Percentiles rank a stretch among this genome's conserved stretches.
These are phyloP conservation scores for Dunckerocampus dactyliophorus DNA, from an alignment of 2,113 vertebrate genomes.

Conservation along the genomic window DNA sequence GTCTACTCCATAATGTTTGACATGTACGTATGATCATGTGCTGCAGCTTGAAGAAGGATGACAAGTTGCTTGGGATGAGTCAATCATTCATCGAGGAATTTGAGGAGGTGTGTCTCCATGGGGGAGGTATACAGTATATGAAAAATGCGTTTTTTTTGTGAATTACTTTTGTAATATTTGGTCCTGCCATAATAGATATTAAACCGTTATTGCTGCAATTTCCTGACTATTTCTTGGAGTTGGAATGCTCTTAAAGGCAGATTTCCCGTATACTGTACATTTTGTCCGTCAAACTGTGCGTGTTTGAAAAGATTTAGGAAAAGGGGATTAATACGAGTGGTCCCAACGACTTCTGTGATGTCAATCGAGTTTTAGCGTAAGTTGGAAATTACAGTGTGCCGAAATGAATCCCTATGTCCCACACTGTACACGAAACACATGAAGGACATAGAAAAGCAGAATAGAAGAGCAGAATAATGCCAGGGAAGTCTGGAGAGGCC, in stretches of 20 bases:
- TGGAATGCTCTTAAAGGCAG: not conserved
- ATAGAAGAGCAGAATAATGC: no score
- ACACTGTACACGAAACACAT: no score
- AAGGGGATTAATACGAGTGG: not conserved
- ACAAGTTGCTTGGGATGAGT: conserved; percentile 17
- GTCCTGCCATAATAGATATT: conserved; percentile 68
- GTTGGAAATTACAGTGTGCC: no score
- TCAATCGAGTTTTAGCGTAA: no score
- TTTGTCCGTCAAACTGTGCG: not conserved
- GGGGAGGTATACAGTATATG: conserved; percentile 34
- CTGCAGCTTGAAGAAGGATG: conserved; percentile 57
- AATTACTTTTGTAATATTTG: conserved; percentile 72
- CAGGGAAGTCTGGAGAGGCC: no score
- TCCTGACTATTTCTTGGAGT: conserved; percentile 28
- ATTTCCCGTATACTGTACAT: not conserved
- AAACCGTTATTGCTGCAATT: conserved; percentile 68
- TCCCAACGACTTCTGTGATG: no score
- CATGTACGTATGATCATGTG: conserved; percentile 68
- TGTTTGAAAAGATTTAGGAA: not conserved
- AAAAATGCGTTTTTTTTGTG: conserved; percentile 60
- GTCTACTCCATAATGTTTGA: conserved; percentile 42
- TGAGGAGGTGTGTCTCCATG: conserved; percentile 42
- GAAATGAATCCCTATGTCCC: no score
- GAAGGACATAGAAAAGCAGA: no score
- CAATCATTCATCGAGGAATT: conserved; percentile 33